A percentile compares a stretch with the other conserved stretches of the same genome.
phyloP scores from a whole-genome alignment of 2,113 vertebrate species.

The Poicephalus gulielmi region DNA sequence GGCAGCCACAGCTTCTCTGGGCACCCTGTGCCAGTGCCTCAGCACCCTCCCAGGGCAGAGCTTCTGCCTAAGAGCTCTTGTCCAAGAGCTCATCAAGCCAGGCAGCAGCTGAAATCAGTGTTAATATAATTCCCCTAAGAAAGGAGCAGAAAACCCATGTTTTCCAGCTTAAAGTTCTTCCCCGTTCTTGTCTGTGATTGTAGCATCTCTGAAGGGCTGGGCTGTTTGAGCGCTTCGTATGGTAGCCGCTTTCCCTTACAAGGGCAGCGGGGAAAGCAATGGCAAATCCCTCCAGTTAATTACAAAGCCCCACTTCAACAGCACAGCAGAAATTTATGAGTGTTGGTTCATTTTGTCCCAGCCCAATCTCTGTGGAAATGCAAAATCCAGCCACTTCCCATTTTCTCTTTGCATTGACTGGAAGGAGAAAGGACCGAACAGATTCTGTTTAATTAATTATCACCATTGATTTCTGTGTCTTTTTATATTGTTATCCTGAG shows the following conservation, averaged over 20 bases:
- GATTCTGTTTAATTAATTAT: constrained; percentile 54
- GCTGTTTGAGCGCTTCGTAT: background rate
- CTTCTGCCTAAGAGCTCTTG: background rate
- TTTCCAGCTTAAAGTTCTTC: background rate
- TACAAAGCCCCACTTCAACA: constrained; percentile 41
- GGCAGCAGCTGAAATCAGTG: background rate
- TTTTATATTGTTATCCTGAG: constrained; percentile 46
- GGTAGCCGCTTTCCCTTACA: background rate
- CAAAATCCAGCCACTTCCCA: background rate
- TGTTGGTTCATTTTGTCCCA: constrained; percentile 49
- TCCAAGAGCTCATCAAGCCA: no score
- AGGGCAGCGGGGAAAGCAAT: background rate
- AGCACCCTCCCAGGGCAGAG: background rate
- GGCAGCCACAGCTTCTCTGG: background rate
- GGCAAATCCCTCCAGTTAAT: constrained; percentile 67
- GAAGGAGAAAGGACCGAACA: constrained; percentile 1
- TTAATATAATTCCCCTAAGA: no score
- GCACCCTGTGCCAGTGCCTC: background rate
- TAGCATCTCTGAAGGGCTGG: background rate
- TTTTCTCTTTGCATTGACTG: constrained; percentile 6
- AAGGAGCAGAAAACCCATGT: background rate
- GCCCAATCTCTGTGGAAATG: constrained; percentile 46
- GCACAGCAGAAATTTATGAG: background rate
- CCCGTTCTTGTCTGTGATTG: background rate
- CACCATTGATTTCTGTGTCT: constrained; percentile 52